A percentile compares a stretch with the other conserved stretches of the same genome.
phyloP scores from a whole-genome alignment of 2,113 vertebrate species.

The Canis aureus region DNA sequence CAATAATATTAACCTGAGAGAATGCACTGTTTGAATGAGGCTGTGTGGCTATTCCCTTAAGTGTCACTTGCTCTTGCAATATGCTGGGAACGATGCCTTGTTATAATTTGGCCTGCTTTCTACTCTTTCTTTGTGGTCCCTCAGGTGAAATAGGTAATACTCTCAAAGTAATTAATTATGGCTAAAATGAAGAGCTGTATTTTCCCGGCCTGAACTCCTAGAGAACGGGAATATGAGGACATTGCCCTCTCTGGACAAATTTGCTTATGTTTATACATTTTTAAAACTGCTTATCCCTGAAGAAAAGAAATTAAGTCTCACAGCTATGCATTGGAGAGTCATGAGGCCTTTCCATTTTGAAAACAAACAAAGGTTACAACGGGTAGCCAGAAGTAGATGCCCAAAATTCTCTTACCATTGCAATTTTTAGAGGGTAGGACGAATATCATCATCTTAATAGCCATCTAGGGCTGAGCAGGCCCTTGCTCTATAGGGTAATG shows the following conservation, averaged over 20 bases:
- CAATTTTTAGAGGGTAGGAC: background rate
- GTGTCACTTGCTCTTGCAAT: conserved; percentile 57
- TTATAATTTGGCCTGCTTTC: conserved; percentile 65
- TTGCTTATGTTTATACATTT: conserved; percentile 67
- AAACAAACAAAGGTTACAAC: conserved; percentile 54
- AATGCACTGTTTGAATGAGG: conserved; percentile 35
- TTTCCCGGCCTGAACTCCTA: conserved; percentile 41
- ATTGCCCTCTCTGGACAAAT: conserved; percentile 25
- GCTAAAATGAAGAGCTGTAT: conserved; percentile 56
- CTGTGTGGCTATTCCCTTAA: conserved; percentile 56
- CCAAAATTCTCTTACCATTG: background rate
- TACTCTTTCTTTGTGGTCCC: conserved; percentile 24
- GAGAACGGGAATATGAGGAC: conserved; percentile 24
- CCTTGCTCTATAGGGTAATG: background rate
- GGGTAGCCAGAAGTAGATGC: background rate
- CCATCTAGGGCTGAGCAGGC: background rate
- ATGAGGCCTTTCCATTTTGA: conserved; percentile 45
- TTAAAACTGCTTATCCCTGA: conserved; percentile 56
- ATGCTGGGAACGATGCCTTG: conserved; percentile 15
- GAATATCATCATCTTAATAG: background rate
- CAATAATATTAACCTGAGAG: conserved; percentile 65
- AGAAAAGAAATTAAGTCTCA: conserved; percentile 63
- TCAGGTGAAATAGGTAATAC: conserved; percentile 62
- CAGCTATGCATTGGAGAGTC: background rate
- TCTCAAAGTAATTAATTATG: conserved; percentile 71